Evolutionary conservation across 2,113 vertebrate species (phyloP).

Genomic region (Phylloscopus trochilus): DNA sequence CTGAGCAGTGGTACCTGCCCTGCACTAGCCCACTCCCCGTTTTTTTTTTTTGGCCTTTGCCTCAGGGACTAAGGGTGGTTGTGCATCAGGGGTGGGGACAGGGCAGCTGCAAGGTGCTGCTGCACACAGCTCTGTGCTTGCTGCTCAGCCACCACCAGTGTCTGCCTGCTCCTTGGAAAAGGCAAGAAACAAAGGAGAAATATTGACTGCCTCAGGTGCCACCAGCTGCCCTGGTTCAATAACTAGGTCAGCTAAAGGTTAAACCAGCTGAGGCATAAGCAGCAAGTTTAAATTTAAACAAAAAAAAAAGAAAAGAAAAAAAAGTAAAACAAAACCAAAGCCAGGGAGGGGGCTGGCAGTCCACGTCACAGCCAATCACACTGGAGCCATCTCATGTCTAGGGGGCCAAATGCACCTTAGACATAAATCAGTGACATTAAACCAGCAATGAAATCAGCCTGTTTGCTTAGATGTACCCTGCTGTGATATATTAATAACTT

Average conservation of each 20-base stretch:
- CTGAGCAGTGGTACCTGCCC: background rate
- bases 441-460: background rate
- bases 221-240: background rate
- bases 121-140: rapidly evolving
- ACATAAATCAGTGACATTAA: background rate
- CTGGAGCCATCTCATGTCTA: background rate
- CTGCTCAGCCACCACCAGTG: background rate
- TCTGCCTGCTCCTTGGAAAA: background rate
- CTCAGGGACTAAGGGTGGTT: background rate
- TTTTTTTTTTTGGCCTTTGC: background rate
- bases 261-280: background rate
- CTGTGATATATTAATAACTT: background rate
- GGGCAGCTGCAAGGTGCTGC: background rate
- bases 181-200: background rate
- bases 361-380: rapidly evolving
- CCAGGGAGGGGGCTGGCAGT: rapidly evolving
- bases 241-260: constrained; percentile 23
- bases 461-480: background rate
- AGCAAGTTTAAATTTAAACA: background rate
- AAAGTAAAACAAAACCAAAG: background rate
- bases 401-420: background rate
- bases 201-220: background rate
- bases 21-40: background rate
- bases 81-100: rapidly evolving
- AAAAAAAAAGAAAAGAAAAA: rapidly evolving